Conservation (phyloP, 2,888 invertebrate genomes). For the Tuberolachnus salignus region DNA sequence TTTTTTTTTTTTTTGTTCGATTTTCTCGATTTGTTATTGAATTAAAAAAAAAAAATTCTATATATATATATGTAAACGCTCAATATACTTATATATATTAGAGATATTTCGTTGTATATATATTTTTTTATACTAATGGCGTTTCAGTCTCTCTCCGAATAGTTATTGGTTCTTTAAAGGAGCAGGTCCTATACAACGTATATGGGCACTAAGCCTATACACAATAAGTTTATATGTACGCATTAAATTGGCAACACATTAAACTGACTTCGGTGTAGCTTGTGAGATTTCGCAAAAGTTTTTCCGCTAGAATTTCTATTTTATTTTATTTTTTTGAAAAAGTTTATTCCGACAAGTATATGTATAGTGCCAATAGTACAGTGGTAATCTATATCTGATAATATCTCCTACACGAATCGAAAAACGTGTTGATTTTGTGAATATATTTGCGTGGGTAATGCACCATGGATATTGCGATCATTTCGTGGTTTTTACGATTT, state of each 20-base stretch:
- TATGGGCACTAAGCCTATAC: background rate
- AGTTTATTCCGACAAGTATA: background rate
- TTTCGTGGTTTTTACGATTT: too few relatives aligned
- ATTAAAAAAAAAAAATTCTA: too few relatives aligned
- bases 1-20: too few relatives aligned
- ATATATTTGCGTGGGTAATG: background rate
- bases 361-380: background rate
- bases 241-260: background rate
- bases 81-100: too few relatives aligned
- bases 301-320: background rate
- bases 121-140: too few relatives aligned
- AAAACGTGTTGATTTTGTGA: background rate
- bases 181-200: background rate
- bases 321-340: background rate
- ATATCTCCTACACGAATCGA: background rate
- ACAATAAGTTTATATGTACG: background rate
- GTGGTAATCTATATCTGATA: background rate
- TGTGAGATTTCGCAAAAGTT: slow-evolving; percentile 4
- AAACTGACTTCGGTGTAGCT: slow-evolving; percentile 5
- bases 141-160: slow-evolving; percentile 1
- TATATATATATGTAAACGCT: too few relatives aligned
- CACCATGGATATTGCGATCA: too few relatives aligned
- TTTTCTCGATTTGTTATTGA: too few relatives aligned
- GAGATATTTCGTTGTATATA: too few relatives aligned
- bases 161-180: background rate